These are phyloP conservation scores for Lagenorhynchus albirostris DNA, from an alignment of 2,113 vertebrate genomes.

Conservation along the genomic window DNA sequence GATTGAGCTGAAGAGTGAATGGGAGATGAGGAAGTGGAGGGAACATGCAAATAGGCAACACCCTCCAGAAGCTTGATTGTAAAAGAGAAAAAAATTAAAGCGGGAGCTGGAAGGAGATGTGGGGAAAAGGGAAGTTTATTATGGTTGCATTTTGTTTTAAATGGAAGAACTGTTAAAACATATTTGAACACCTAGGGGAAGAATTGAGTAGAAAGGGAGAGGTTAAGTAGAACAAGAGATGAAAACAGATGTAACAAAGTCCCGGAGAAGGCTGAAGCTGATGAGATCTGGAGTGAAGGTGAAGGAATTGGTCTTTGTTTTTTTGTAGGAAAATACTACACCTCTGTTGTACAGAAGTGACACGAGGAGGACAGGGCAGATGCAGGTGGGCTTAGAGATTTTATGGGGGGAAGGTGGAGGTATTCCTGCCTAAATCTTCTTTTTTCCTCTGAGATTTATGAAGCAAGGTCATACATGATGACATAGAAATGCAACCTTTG, in stretches of 20 bases:
- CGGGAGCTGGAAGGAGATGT: not conserved
- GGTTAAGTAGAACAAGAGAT: not conserved
- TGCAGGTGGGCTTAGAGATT: not conserved
- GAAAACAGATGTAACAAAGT: not conserved
- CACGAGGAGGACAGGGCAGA: not conserved
- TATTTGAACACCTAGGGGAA: not conserved
- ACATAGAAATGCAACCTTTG: not conserved
- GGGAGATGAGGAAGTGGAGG: not conserved
- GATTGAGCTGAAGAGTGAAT: not conserved
- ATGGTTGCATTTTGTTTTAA: not conserved
- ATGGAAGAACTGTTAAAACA: not conserved
- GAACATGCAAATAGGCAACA: not conserved
- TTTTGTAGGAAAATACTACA: not conserved
- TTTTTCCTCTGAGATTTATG: not conserved
- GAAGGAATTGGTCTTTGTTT: not conserved
- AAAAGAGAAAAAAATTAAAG: not conserved
- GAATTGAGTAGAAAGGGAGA: not conserved
- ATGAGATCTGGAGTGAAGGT: not conserved
- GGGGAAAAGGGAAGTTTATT: not conserved
- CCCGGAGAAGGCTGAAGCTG: not conserved
- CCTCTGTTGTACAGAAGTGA: not conserved
- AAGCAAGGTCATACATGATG: not conserved
- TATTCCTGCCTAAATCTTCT: not conserved
- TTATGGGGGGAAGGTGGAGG: not conserved
- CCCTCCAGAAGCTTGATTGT: not conserved